A percentile compares a stretch with the other conserved stretches of the same genome.
Evolutionary conservation across 1,140 invertebrate genomes (phyloP).

Genomic region (Tetragnatha versicolor): DNA sequence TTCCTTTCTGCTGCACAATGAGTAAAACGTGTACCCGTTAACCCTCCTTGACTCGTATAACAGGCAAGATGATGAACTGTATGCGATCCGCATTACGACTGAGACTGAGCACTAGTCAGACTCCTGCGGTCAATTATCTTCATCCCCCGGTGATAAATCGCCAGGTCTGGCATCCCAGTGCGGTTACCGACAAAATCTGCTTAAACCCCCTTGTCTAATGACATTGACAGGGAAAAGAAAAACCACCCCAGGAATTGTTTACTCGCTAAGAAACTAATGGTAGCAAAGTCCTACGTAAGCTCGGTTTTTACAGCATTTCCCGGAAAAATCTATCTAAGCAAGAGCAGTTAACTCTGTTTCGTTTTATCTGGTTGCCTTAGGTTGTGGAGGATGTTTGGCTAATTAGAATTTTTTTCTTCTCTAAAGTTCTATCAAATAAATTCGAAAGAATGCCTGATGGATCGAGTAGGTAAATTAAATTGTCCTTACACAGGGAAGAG

Average conservation of each 20-base stretch:
- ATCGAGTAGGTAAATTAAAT: slow-evolving; percentile 13
- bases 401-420: slow-evolving; percentile 6
- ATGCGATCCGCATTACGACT: slow-evolving; percentile 33
- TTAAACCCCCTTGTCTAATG: slow-evolving; percentile 32
- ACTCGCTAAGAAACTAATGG: slow-evolving; percentile 28
- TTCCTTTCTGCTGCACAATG: no score
- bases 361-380: background rate
- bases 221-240: slow-evolving; percentile 22
- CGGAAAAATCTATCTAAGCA: slow-evolving; percentile 22
- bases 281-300: background rate
- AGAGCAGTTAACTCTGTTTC: background rate
- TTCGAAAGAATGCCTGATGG: slow-evolving; percentile 19
- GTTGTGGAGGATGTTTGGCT: background rate
- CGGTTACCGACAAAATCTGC: slow-evolving; percentile 21
- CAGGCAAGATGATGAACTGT: slow-evolving; percentile 34
- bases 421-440: background rate
- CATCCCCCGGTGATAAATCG: slow-evolving; percentile 25
- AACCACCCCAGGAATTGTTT: slow-evolving; percentile 24
- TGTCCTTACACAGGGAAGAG: background rate
- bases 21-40: slow-evolving; percentile 22
- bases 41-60: slow-evolving; percentile 33
- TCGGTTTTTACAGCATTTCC: slow-evolving; percentile 13
- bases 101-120: background rate
- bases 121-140: slow-evolving; percentile 25
- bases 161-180: slow-evolving; percentile 18